Conservation (phyloP, 2,888 invertebrate species). For the Chalcis sispes region DNA sequence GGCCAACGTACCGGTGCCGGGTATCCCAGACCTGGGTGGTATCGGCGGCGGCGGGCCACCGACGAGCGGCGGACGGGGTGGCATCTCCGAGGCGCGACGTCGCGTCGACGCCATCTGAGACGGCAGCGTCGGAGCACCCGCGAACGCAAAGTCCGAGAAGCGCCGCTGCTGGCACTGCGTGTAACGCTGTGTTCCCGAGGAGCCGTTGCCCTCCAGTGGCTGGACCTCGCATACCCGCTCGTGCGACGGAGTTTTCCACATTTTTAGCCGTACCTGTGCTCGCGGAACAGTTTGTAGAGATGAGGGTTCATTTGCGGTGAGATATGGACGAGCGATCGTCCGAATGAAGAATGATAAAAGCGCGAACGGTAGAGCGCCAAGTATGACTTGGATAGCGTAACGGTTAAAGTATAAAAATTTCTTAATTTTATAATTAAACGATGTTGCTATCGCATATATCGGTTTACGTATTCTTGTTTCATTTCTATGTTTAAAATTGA, state of each 20-base stretch:
- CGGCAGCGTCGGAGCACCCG: constrained; percentile 53
- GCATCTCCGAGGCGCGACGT: constrained; percentile 86
- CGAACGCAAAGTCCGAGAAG: constrained; percentile 84
- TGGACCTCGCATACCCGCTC: constrained; percentile 88
- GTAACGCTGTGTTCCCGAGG: constrained; percentile 72
- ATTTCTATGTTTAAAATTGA: too few relatives aligned
- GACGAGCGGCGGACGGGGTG: constrained; percentile 66
- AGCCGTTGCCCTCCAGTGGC: constrained; percentile 84
- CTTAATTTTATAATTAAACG: too few relatives aligned
- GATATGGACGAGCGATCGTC: too few relatives aligned
- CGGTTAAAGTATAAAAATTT: too few relatives aligned
- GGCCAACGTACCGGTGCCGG: constrained; percentile 62
- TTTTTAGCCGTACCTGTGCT: constrained; percentile 84
- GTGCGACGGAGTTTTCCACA: constrained; percentile 87
- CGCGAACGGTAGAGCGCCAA: too few relatives aligned
- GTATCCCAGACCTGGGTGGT: constrained; percentile 65
- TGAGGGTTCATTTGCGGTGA: too few relatives aligned
- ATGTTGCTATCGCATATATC: too few relatives aligned
- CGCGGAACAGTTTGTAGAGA: too few relatives aligned
- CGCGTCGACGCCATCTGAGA: constrained; percentile 39
- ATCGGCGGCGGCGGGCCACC: constrained; percentile 62
- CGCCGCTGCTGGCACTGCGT: constrained; percentile 77
- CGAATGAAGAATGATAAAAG: too few relatives aligned
- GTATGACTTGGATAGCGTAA: too few relatives aligned
- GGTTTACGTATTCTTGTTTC: too few relatives aligned